Evolutionary conservation across 2,113 vertebrate genomes (phyloP).

Genomic region (Pavo muticus): DNA sequence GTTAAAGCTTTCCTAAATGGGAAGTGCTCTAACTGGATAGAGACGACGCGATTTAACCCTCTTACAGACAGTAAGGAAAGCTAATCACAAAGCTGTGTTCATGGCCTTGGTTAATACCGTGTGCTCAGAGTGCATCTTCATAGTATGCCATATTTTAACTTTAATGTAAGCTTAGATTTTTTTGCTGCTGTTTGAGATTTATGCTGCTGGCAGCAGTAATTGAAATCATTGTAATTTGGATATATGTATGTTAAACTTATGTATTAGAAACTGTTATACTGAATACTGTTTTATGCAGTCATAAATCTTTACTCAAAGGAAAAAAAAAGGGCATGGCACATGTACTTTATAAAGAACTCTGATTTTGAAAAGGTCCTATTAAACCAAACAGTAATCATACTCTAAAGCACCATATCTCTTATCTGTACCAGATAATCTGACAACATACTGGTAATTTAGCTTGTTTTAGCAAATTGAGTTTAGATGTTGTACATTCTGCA

Average conservation of each 20-base stretch:
- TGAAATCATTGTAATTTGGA: background rate
- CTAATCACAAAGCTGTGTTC: background rate
- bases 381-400: background rate
- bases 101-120: background rate
- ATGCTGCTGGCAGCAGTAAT: background rate
- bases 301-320: background rate
- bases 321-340: background rate
- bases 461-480: constrained; percentile 2
- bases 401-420: background rate
- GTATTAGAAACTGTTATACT: background rate
- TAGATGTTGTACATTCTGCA: background rate
- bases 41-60: constrained; percentile 84
- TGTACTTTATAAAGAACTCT: background rate
- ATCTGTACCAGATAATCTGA: constrained; percentile 7
- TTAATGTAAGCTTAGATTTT: background rate
- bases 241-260: background rate
- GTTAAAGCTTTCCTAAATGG: constrained; percentile 78
- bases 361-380: constrained; percentile 5
- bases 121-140: background rate
- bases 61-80: constrained; percentile 87
- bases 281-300: background rate
- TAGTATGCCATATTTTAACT: background rate
- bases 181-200: background rate
- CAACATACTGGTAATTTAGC: background rate
- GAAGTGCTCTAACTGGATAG: constrained; percentile 80